Evolutionary conservation across 2,797 vertebrate species (phyloP).

Genomic region (Rallus crepitans): DNA sequence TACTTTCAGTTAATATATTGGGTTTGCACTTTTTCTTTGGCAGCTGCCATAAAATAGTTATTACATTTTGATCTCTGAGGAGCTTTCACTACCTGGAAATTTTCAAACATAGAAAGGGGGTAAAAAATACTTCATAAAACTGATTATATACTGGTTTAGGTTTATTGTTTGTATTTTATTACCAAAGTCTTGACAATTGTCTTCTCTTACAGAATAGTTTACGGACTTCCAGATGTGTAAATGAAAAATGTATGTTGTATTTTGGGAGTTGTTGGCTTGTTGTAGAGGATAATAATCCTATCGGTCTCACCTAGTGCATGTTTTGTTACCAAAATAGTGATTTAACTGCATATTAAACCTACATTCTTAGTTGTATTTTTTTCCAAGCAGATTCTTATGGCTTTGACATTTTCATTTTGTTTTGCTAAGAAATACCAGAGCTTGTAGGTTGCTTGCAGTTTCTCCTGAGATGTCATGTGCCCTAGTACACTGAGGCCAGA

Average conservation of each 20-base stretch:
- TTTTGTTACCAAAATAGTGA: neutral
- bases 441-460: neutral
- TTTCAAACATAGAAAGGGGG: neutral
- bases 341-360: neutral
- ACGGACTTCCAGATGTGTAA: neutral
- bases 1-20: neutral
- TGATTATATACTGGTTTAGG: neutral
- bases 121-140: neutral
- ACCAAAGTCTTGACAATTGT: neutral
- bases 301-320: neutral
- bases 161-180: neutral
- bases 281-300: neutral
- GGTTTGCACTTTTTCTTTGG: neutral
- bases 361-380: neutral
- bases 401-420: neutral
- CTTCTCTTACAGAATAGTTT: neutral
- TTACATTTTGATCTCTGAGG: neutral
- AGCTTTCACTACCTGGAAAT: neutral
- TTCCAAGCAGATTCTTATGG: neutral
- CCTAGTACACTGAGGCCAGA: neutral
- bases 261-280: neutral
- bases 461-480: neutral
- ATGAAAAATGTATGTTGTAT: neutral
- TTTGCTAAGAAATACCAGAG: neutral
- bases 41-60: neutral